phyloP scores from a whole-genome alignment of 2,888 invertebrate species.

The Yponomeuta sedellus region DNA sequence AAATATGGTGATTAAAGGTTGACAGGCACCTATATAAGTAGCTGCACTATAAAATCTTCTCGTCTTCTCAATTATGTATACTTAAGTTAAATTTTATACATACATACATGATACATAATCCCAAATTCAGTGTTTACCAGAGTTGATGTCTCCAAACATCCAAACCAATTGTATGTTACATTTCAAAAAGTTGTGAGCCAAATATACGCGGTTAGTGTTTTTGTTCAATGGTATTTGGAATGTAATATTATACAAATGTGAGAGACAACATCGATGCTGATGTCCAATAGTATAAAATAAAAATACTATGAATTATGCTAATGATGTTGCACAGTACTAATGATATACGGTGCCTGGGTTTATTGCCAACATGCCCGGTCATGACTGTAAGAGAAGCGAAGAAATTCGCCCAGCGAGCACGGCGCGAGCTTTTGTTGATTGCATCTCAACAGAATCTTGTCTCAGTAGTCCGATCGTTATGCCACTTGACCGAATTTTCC shows the following conservation, averaged over 20 bases:
- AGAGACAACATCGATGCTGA: not conserved
- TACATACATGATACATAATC: not conserved
- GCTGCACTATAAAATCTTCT: not conserved
- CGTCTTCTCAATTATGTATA: not conserved
- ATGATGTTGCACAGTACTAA: not conserved
- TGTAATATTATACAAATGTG: not conserved
- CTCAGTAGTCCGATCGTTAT: too few species aligned
- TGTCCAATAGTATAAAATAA: constrained; percentile 8
- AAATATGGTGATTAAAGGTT: too few species aligned
- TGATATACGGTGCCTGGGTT: too few species aligned
- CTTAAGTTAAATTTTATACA: not conserved
- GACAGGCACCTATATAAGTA: too few species aligned
- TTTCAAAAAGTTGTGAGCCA: too few species aligned
- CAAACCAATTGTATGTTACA: not conserved
- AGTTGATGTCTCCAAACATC: not conserved
- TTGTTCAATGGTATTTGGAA: not conserved
- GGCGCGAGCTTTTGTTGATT: too few species aligned
- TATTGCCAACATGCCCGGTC: too few species aligned
- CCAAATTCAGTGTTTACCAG: not conserved
- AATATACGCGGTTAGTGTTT: not conserved
- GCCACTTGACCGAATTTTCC: too few species aligned
- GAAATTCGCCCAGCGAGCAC: too few species aligned
- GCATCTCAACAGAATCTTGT: too few species aligned
- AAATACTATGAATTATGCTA: constrained; percentile 13
- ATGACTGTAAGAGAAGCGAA: too few species aligned